Evolutionary conservation across 2,797 vertebrate genomes (phyloP).

Genomic region (Kryptopterus vitreolus): DNA sequence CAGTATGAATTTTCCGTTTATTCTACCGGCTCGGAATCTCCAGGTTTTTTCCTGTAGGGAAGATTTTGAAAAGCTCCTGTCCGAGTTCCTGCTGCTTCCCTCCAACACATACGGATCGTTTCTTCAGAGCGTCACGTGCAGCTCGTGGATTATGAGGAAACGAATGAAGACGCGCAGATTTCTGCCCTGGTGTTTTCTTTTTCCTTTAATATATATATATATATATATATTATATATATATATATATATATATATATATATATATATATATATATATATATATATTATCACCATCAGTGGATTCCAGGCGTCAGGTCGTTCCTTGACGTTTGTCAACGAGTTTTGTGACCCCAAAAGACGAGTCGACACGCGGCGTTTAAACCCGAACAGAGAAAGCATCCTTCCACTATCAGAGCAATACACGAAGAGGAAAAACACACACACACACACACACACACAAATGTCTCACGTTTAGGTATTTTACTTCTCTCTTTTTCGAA

Average conservation of each 20-base stretch:
- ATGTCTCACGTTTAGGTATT: conserved; percentile 76
- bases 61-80: background rate
- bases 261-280: too few species aligned
- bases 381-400: conserved; percentile 29
- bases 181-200: conserved; percentile 6
- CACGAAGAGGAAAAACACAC: conserved; percentile 55
- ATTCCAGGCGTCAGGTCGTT: background rate
- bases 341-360: conserved; percentile 1
- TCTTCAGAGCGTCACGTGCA: background rate
- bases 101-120: background rate
- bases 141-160: background rate
- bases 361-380: background rate
- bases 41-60: background rate
- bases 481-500: conserved; percentile 52
- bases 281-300: conserved; percentile 2
- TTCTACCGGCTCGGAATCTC: too few species aligned
- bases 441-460: conserved; percentile 54
- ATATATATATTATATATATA: too few species aligned
- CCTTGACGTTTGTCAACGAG: background rate
- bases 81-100: background rate
- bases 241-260: too few species aligned
- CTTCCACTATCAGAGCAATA: conserved; percentile 75
- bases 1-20: background rate
- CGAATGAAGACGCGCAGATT: background rate
- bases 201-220: too few species aligned